phyloP scores from a whole-genome alignment of 2,113 vertebrate species.

The Colistium nudipinnis region DNA sequence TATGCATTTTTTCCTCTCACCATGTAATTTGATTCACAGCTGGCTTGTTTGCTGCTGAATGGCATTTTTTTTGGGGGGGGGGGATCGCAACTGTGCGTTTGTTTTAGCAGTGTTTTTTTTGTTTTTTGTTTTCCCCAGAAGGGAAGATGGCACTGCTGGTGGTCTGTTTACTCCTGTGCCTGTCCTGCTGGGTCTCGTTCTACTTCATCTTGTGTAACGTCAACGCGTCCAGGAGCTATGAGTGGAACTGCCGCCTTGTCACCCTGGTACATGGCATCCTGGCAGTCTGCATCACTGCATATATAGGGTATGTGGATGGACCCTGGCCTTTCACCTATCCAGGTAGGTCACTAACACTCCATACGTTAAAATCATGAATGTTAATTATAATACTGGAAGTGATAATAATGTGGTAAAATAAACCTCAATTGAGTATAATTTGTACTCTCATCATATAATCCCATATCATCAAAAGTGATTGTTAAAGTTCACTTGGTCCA shows the following conservation, averaged over 20 bases:
- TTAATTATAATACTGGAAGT: not conserved
- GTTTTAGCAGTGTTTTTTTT: conserved; percentile 22
- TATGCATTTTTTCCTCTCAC: conserved; percentile 23
- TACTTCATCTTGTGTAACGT: conserved; percentile 86
- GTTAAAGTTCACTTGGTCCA: no score
- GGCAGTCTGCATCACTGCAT: conserved; percentile 89
- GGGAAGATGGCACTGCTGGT: conserved; percentile 84
- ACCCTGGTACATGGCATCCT: conserved; percentile 92
- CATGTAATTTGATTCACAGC: conserved; percentile 11
- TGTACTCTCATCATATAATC: no score
- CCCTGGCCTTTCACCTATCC: conserved; percentile 95
- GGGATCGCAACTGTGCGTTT: conserved; percentile 5
- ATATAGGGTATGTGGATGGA: conserved; percentile 95
- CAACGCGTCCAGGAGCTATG: conserved; percentile 82
- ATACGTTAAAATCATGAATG: not conserved
- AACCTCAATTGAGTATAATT: no score
- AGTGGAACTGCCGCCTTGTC: conserved; percentile 97
- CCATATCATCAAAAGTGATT: no score
- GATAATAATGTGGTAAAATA: not conserved
- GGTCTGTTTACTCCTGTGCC: conserved; percentile 83
- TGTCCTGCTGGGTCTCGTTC: conserved; percentile 88
- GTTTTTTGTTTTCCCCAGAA: conserved; percentile 49
- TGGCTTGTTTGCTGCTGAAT: conserved; percentile 15
- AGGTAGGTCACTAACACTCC: conserved; percentile 75
- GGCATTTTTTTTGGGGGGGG: not conserved